Percentiles rank a stretch among this genome's conserved stretches.
These are phyloP conservation scores for Andrena praecox DNA, from an alignment of 2,888 invertebrate species.

Conservation along the genomic window DNA sequence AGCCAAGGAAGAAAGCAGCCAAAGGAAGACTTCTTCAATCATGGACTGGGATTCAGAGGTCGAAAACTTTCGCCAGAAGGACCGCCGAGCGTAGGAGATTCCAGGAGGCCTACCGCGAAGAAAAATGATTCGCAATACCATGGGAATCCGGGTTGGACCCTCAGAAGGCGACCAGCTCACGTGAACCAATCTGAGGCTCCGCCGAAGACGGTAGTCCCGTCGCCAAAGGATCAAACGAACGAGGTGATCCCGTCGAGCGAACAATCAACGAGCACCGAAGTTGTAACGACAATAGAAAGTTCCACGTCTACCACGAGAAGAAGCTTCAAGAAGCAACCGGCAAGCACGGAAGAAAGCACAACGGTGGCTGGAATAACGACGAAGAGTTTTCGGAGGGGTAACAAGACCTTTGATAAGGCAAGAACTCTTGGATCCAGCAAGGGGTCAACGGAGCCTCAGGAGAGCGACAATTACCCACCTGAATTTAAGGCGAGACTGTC, in stretches of 20 bases:
- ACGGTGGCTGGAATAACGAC: slow-evolving; percentile 26
- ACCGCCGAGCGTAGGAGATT: slow-evolving; percentile 17
- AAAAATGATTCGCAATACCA: slow-evolving; percentile 56
- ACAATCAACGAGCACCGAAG: slow-evolving; percentile 47
- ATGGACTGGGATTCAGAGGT: slow-evolving; percentile 80
- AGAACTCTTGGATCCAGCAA: slow-evolving; percentile 44
- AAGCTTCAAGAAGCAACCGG: slow-evolving; percentile 61
- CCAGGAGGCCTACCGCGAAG: not conserved
- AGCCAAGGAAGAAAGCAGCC: slow-evolving; percentile 30
- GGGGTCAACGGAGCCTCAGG: slow-evolving; percentile 61
- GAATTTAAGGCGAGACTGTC: slow-evolving; percentile 81
- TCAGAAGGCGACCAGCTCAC: slow-evolving; percentile 76
- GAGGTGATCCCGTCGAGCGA: slow-evolving; percentile 71
- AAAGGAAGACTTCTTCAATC: slow-evolving; percentile 80
- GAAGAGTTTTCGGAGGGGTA: slow-evolving; percentile 70
- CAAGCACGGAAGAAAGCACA: slow-evolving; percentile 50
- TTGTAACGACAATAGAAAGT: slow-evolving; percentile 38
- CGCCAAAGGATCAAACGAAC: slow-evolving; percentile 64
- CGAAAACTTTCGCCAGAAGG: slow-evolving; percentile 69
- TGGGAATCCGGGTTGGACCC: slow-evolving; percentile 80
- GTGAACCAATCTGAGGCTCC: slow-evolving; percentile 38
- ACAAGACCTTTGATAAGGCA: slow-evolving; percentile 71
- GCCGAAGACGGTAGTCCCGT: slow-evolving; percentile 27
- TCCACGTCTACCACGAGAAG: slow-evolving; percentile 48
- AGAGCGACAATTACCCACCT: slow-evolving; percentile 81